Evolutionary conservation across 2,888 invertebrate species (phyloP).

Genomic region (Ephialtes manifestator): DNA sequence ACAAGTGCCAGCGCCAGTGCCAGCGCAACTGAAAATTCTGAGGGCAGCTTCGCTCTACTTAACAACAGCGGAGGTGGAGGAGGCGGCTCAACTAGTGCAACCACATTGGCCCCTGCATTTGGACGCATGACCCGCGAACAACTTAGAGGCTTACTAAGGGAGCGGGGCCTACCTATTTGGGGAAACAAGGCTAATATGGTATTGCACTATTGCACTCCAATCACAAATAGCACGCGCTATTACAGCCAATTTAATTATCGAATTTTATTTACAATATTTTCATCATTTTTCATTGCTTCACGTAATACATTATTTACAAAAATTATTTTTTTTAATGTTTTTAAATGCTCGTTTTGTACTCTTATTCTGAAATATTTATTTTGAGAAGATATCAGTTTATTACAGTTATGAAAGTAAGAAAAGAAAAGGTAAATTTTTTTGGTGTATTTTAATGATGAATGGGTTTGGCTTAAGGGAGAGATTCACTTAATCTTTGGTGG

Average conservation of each 20-base stretch:
- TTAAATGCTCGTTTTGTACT: background rate
- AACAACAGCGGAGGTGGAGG: conserved; percentile 62
- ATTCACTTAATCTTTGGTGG: too few species aligned
- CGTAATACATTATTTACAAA: background rate
- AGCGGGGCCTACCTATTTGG: conserved; percentile 80
- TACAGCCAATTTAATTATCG: conserved; percentile 58
- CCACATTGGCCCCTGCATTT: conserved; percentile 76
- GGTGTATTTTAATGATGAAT: background rate
- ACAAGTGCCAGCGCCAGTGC: conserved; percentile 73
- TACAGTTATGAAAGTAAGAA: background rate
- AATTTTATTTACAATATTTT: conserved; percentile 36
- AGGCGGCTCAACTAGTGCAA: conserved; percentile 75
- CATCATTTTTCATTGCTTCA: conserved; percentile 3
- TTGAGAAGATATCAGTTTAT: too few species aligned
- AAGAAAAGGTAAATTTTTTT: background rate
- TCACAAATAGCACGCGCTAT: conserved; percentile 49
- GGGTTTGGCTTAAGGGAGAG: too few species aligned
- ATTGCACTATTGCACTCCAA: conserved; percentile 71
- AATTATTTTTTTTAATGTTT: background rate
- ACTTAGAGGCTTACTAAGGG: conserved; percentile 81
- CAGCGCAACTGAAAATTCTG: conserved; percentile 77
- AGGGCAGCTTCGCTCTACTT: conserved; percentile 74
- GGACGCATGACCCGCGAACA: conserved; percentile 80
- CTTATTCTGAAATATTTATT: background rate
- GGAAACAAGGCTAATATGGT: conserved; percentile 82